Percentiles rank a stretch among this genome's conserved stretches.
These are phyloP conservation scores for Clanis bilineata DNA, from an alignment of 2,888 invertebrate genomes.

Conservation along the genomic window DNA sequence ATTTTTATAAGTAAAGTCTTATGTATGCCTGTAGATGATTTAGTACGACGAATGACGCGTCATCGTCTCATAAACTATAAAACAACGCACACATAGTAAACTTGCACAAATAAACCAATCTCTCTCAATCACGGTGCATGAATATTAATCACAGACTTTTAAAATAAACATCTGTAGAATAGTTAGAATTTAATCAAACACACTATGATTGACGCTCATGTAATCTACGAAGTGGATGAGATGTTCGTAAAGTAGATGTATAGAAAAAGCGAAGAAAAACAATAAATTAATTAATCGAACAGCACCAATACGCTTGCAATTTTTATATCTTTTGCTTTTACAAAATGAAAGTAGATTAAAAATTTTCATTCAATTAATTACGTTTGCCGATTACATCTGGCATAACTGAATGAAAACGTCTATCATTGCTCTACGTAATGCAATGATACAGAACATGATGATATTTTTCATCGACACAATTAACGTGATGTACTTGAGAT, in stretches of 20 bases:
- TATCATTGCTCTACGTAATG: background rate
- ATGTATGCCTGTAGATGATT: too few species aligned
- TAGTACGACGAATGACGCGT: too few species aligned
- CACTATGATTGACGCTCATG: background rate
- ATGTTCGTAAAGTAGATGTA: background rate
- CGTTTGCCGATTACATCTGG: background rate
- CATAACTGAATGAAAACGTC: background rate
- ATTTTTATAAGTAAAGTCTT: too few species aligned
- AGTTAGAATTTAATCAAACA: constrained; percentile 6
- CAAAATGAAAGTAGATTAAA: background rate
- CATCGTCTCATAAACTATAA: too few species aligned
- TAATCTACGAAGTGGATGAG: constrained; percentile 3
- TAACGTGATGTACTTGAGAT: too few species aligned
- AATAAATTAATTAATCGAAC: constrained; percentile 6
- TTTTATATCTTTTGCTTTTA: background rate
- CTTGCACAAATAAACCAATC: too few species aligned
- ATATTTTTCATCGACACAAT: too few species aligned
- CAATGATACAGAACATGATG: too few species aligned
- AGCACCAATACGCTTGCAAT: background rate
- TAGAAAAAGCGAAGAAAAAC: background rate
- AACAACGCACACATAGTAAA: too few species aligned
- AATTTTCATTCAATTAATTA: background rate
- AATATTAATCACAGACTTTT: background rate
- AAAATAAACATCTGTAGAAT: background rate
- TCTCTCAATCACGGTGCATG: too few species aligned